Evolutionary conservation across 2,113 vertebrate genomes (phyloP), one percentile per base, ranked within the genome.

Genomic region (Morone chrysops): DNA sequence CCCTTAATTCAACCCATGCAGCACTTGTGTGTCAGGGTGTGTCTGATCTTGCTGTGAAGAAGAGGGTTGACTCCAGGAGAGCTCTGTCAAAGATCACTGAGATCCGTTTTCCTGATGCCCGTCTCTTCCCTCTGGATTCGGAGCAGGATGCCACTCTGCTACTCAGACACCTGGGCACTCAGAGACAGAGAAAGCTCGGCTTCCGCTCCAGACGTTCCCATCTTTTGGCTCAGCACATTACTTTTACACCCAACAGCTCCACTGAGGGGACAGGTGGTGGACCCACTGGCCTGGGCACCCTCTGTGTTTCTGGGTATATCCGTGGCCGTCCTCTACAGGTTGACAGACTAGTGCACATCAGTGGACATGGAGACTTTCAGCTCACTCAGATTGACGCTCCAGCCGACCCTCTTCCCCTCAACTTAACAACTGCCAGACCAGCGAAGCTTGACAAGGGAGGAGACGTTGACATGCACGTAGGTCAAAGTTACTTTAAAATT

Each of bases 291-390:
- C 89, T 96, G 10, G 98, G 98, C 17, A 99, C 96, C 20, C 93
- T 99, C 81, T 96, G 95, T 75, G 96, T 99, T 68, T 98, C 97
- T 0, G 98, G 98, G 57, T 99, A 99, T 36, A 92, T 99, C 66
- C 95, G 97, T 17, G 98, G 98, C 1, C 94, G 92, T 47, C 90
- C 94, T 61, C 91, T 99, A 3, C 78, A 76, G 0, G 97, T 97
- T 13, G 97, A 99, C 93, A 95, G 96, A 71, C 92, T 99, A 85
- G 93, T 99, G 77, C 98, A 99, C 83, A 96, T 99, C 2, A 93
- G 94, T 83, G 98, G 98, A 47, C 95, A 98, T 0, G 98, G 98
- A 50, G 97, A 99, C 93, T 99, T 99, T 92, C 97, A 98, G 93
- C 94, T 99, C 86, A 95, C 94, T 75, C 98, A 98, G 87, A 95